Percentiles rank a stretch among this genome's conserved stretches.
phyloP scores from a whole-genome alignment of 2,113 vertebrate species.

The Octodon degus region DNA sequence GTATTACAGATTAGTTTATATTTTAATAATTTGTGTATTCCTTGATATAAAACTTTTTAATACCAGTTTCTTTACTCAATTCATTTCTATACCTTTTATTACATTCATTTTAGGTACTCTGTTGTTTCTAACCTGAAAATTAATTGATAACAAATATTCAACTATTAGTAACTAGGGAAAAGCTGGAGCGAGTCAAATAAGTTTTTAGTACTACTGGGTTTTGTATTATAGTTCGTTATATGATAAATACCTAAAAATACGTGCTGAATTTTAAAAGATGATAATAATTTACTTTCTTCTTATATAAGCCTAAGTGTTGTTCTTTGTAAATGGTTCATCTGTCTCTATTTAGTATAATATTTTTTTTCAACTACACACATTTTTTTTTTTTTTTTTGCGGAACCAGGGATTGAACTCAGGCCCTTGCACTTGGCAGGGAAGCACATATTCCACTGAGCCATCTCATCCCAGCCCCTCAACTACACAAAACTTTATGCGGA shows the following conservation, averaged over 20 bases:
- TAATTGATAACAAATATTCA: constrained; percentile 9
- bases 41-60: constrained; percentile 35
- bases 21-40: constrained; percentile 35
- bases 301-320: background rate
- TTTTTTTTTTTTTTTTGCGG: background rate
- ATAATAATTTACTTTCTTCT: background rate
- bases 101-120: background rate
- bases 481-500: background rate
- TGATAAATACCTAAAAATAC: constrained; percentile 33
- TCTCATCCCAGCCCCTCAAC: background rate
- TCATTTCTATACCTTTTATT: constrained; percentile 53
- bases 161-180: background rate
- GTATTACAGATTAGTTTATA: constrained; percentile 26
- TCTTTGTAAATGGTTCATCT: constrained; percentile 6
- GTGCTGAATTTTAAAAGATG: background rate
- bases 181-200: background rate
- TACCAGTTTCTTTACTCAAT: background rate
- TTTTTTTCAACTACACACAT: constrained; percentile 1
- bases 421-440: no score
- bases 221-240: background rate
- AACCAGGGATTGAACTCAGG: background rate
- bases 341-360: background rate
- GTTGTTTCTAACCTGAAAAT: constrained; percentile 27
- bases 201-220: background rate
- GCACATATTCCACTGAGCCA: no score